Conservation (phyloP, 2,888 invertebrate species). For the Drosophila lacicola region DNA sequence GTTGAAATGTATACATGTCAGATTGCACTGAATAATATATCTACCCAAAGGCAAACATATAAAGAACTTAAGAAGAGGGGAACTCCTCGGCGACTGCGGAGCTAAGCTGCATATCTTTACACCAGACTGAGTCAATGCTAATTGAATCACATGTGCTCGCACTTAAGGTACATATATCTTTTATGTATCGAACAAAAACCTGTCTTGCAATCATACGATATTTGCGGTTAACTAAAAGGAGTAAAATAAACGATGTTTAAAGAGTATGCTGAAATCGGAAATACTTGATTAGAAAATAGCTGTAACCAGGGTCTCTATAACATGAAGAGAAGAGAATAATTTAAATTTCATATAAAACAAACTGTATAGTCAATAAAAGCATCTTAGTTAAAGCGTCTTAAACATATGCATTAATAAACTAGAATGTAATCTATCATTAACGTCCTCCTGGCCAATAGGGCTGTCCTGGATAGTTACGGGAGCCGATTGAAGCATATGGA, state of each 20-base stretch:
- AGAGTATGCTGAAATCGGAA: neutral
- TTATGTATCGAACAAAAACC: constrained; percentile 19
- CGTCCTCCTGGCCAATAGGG: constrained; percentile 12
- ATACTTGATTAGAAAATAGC: neutral
- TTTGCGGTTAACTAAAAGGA: neutral
- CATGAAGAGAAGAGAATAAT: neutral
- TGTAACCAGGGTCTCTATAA: too few species aligned
- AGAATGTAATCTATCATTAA: neutral
- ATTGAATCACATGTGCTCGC: constrained; percentile 6
- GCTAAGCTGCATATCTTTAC: constrained; percentile 1
- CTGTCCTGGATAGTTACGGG: constrained; percentile 13
- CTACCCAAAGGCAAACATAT: constrained; percentile 1
- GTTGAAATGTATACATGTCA: neutral
- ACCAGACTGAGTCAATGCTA: constrained; percentile 16
- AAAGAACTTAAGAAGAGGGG: constrained; percentile 10
- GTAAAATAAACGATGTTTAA: neutral
- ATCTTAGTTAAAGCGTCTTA: too few species aligned
- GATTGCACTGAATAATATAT: constrained; percentile 24
- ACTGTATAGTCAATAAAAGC: neutral
- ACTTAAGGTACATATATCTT: constrained; percentile 2
- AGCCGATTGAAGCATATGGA: constrained; percentile 3
- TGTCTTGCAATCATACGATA: neutral
- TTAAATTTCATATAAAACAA: neutral
- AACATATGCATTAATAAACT: neutral
- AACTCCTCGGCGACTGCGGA: constrained; percentile 20